Evolutionary conservation across 2,888 invertebrate species (phyloP), one percentile per base, ranked within the genome.

Genomic region (Minunthozetes semirufus): DNA sequence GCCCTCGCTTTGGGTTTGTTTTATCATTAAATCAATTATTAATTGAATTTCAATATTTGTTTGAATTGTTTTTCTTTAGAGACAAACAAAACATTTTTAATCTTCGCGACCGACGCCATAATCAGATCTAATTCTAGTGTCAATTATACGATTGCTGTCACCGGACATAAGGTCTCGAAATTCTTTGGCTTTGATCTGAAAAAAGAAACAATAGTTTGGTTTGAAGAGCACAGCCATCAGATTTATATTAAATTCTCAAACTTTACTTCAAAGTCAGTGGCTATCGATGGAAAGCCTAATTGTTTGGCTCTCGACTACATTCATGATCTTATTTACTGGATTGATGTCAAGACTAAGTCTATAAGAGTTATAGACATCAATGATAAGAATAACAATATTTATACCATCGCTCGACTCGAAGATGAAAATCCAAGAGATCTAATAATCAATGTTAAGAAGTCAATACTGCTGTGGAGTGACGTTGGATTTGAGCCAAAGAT

Each of bases 401-500:
- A 66, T 29, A 66, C 63, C 11, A n/a, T 66, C 15, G 27, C 29
- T 38, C 15, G 29, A 3, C 38, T 66, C 5, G 19, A 4, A 0
- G 38, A 66, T 19, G 63, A 38, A 38, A 66, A 33, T 33, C 63
- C 63, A 66, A 33, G 63, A 33, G 63, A 66, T 66, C 11, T 66
- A 17, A 15, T 19, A 33, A 42, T 66, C 15, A 66, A 66, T 38
- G 22, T 66, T 8, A 8, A n/a, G 22, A 66, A 66, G 6, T 29
- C 17, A 8, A 9, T 19, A 3, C 19, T 66, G 1, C 19, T 66
- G n/a, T 66, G 63, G 63, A 66, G 63, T 38, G n/a, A 38, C 33
- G 29, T 66, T 19, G 63, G 63, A 8, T 33, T 38, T 15, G 19
- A 66, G 8, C 29, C 63, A 4, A n/a, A 42, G 33, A 66, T 66